Percentiles rank a stretch among this genome's conserved stretches.
Conservation (phyloP, 1,140 invertebrate genomes). For the Drosophila punjabiensis region DNA sequence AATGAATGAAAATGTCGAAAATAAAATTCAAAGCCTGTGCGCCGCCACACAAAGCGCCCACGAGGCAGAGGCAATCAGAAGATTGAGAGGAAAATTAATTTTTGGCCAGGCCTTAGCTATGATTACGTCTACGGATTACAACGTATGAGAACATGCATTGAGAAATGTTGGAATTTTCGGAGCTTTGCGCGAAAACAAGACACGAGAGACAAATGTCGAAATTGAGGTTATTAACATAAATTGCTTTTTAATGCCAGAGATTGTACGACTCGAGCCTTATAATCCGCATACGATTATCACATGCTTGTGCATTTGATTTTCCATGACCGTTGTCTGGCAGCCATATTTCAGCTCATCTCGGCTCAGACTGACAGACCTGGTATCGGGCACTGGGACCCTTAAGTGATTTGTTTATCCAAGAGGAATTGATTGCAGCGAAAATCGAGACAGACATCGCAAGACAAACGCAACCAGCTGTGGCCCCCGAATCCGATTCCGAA, state of each 20-base stretch:
- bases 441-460: conserved; percentile 29
- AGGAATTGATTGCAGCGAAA: conserved; percentile 61
- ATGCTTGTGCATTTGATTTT: conserved; percentile 45
- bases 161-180: conserved; percentile 3
- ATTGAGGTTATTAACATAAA: conserved; percentile 48
- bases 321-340: conserved; percentile 27
- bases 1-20: conserved; percentile 39
- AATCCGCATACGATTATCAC: conserved; percentile 46
- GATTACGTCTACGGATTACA: conserved; percentile 32
- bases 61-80: conserved; percentile 31
- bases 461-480: conserved; percentile 46
- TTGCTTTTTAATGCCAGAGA: conserved; percentile 46
- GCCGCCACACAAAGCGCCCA: conserved; percentile 1
- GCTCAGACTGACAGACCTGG: conserved; percentile 5
- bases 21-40: conserved; percentile 23
- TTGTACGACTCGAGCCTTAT: conserved; percentile 27
- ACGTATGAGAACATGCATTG: conserved; percentile 4
- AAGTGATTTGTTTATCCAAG: conserved; percentile 67
- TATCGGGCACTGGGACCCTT: conserved; percentile 10
- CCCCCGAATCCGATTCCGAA: conserved; percentile 26
- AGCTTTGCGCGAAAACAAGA: conserved; percentile 11
- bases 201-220: conserved; percentile 14
- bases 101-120: conserved; percentile 19
- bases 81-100: conserved; percentile 33
- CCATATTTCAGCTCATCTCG: conserved; percentile 34